phyloP scores from a whole-genome alignment of 1,140 invertebrate genomes.

The Calycopis cecrops region DNA sequence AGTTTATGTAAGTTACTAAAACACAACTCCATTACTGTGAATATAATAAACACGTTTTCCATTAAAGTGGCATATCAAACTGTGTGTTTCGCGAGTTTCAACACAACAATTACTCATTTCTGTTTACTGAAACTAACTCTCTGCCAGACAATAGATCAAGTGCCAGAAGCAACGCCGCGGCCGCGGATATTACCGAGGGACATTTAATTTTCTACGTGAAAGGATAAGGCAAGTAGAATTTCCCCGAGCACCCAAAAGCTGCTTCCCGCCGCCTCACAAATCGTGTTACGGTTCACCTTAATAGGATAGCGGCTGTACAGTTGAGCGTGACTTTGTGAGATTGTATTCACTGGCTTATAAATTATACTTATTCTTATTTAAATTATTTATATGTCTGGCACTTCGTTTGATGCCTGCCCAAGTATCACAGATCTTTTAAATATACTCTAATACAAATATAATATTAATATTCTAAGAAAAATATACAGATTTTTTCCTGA shows the following conservation, averaged over 20 bases:
- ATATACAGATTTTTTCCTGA: too few relatives aligned
- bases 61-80: not conserved
- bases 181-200: slow-evolving; percentile 63
- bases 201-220: slow-evolving; percentile 74
- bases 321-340: slow-evolving; percentile 17
- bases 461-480: too few relatives aligned
- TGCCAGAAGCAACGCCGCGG: slow-evolving; percentile 55
- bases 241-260: slow-evolving; percentile 42
- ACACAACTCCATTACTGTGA: too few relatives aligned
- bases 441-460: too few relatives aligned
- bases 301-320: slow-evolving; percentile 12
- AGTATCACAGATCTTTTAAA: too few relatives aligned
- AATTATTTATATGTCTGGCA: too few relatives aligned
- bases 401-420: too few relatives aligned
- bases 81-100: not conserved
- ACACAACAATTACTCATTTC: slow-evolving; percentile 24
- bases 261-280: too few relatives aligned
- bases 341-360: slow-evolving; percentile 12
- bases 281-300: slow-evolving; percentile 38
- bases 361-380: too few relatives aligned
- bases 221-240: slow-evolving; percentile 64
- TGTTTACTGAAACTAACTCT: slow-evolving; percentile 21
- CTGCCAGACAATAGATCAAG: slow-evolving; percentile 51
- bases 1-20: too few relatives aligned
- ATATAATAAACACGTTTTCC: not conserved